Conservation (phyloP, 2,113 vertebrate genomes). For the Brevimyrus niger region DNA sequence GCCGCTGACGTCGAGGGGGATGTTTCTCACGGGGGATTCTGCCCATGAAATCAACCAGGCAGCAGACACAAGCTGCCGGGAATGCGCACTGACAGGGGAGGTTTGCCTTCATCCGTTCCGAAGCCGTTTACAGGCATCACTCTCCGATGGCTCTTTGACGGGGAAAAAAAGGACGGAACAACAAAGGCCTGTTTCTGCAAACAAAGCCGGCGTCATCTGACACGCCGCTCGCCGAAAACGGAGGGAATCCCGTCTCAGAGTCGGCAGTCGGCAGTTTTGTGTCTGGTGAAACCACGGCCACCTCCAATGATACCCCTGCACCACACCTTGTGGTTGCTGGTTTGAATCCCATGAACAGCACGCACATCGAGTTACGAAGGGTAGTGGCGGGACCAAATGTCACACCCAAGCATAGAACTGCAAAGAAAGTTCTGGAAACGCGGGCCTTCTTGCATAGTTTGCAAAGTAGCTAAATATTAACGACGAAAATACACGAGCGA, state of each 20-base stretch:
- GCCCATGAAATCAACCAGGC: not conserved
- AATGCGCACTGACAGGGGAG: not conserved
- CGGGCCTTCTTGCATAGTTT: not conserved
- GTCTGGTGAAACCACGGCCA: not conserved
- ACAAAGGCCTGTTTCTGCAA: slow-evolving; percentile 5
- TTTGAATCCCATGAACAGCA: not conserved
- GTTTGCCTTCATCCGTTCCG: slow-evolving; percentile 1
- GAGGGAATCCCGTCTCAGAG: not conserved
- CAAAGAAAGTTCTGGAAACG: not conserved
- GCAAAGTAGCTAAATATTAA: not conserved
- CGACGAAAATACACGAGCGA: not conserved
- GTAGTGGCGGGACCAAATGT: not conserved
- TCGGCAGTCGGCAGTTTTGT: not conserved
- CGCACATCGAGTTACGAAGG: not conserved
- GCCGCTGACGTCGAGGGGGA: not conserved
- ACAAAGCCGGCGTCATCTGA: slow-evolving; percentile 9
- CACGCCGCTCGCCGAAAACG: not conserved
- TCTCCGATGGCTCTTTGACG: not conserved
- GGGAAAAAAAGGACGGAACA: slow-evolving; percentile 1
- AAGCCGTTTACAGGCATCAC: not conserved
- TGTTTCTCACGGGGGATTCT: not conserved
- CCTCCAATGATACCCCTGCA: not conserved
- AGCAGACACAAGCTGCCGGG: not conserved
- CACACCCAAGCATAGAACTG: not conserved
- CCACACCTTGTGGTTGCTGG: not conserved